A percentile compares a stretch with the other conserved stretches of the same genome.
Conservation (phyloP, 2,797 vertebrate genomes). For the Yasuhikotakia modesta region DNA sequence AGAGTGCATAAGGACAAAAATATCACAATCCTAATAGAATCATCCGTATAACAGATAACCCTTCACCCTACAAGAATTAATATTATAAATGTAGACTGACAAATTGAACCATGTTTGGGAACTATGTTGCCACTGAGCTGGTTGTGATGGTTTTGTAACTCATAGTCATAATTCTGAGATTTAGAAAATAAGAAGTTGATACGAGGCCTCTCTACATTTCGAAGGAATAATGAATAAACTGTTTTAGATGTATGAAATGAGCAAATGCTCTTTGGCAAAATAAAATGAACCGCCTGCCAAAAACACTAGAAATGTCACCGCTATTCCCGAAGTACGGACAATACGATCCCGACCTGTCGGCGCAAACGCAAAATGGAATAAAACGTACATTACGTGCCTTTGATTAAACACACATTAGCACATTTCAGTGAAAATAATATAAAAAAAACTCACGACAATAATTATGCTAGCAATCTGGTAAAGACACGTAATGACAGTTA, state of each 20-base stretch:
- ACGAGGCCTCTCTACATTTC: slow-evolving; percentile 10
- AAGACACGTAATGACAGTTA: slow-evolving; percentile 57
- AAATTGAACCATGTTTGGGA: too few relatives aligned
- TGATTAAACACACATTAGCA: slow-evolving; percentile 57
- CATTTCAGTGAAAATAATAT: slow-evolving; percentile 56
- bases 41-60: background rate
- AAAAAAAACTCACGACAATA: slow-evolving; percentile 35
- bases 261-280: slow-evolving; percentile 5
- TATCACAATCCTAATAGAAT: background rate
- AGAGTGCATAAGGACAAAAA: background rate
- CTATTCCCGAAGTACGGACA: background rate
- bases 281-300: background rate
- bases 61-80: background rate
- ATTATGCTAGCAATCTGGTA: slow-evolving; percentile 42
- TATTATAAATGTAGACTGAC: background rate
- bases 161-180: background rate
- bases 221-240: slow-evolving; percentile 17
- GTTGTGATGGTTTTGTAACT: background rate
- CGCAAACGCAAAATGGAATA: slow-evolving; percentile 23
- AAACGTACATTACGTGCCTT: slow-evolving; percentile 42
- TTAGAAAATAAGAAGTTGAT: slow-evolving; percentile 6
- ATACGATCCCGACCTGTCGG: slow-evolving; percentile 1
- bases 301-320: background rate
- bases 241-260: slow-evolving; percentile 23
- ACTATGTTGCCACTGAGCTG: background rate